phyloP scores from a whole-genome alignment of 2,888 invertebrate genomes.

The Chironomus riparius region DNA sequence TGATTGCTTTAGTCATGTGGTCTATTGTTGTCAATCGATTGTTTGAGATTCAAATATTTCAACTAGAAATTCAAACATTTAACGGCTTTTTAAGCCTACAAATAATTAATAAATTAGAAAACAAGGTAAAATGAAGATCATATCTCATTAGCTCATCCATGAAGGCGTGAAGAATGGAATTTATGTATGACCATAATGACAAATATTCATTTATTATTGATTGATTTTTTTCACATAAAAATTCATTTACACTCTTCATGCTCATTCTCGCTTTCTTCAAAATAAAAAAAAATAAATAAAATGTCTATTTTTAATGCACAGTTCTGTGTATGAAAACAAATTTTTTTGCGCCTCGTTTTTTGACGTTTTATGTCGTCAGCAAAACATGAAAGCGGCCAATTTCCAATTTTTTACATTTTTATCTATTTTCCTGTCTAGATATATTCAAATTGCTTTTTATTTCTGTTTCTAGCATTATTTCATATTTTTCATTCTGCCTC shows the following conservation, averaged over 20 bases:
- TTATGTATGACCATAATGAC: background rate
- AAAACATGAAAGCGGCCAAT: constrained; percentile 21
- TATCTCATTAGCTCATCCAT: too few relatives aligned
- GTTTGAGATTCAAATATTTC: too few relatives aligned
- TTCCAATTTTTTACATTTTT: constrained; percentile 19
- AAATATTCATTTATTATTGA: background rate
- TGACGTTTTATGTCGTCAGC: constrained; percentile 20
- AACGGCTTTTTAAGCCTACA: too few relatives aligned
- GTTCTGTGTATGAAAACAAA: too few relatives aligned
- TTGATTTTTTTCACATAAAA: background rate
- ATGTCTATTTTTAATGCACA: constrained; percentile 18
- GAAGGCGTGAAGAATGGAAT: background rate
- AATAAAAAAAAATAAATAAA: background rate
- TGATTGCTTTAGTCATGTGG: too few relatives aligned
- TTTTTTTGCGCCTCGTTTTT: constrained; percentile 15
- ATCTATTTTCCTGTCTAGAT: background rate
- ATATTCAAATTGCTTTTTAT: background rate
- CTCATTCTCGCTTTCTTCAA: background rate
- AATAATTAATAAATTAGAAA: too few relatives aligned
- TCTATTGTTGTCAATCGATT: too few relatives aligned
- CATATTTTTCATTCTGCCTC: background rate
- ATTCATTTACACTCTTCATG: background rate
- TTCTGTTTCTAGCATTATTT: background rate
- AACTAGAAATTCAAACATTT: too few relatives aligned
- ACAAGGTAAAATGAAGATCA: too few relatives aligned